Percentiles rank a stretch among this genome's conserved stretches.
Evolutionary conservation across 2,888 invertebrate genomes (phyloP).

Genomic region (Sphaerophoria taeniata): DNA sequence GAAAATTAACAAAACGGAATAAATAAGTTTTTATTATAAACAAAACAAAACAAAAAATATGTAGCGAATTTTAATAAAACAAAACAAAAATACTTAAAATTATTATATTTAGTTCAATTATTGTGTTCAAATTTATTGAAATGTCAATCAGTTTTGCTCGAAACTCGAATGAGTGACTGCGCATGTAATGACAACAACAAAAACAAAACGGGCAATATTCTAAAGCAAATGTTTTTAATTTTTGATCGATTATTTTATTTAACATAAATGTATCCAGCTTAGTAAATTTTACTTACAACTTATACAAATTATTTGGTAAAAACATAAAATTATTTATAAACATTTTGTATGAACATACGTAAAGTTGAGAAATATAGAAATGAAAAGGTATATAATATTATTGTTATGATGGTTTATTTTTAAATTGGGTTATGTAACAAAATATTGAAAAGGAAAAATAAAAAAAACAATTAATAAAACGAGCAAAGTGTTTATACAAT

Average conservation of each 20-base stretch:
- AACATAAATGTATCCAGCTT: conserved; percentile 16
- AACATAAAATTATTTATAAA: conserved; percentile 3
- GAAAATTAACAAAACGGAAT: neutral
- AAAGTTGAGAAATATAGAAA: conserved; percentile 47
- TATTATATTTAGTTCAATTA: neutral
- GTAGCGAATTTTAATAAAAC: neutral
- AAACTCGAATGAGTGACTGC: neutral
- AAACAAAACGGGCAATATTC: neutral
- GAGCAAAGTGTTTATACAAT: conserved; percentile 21
- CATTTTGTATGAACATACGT: conserved; percentile 55
- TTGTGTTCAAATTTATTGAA: conserved; percentile 2
- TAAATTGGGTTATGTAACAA: conserved; percentile 63
- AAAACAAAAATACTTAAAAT: neutral
- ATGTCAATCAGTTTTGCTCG: neutral
- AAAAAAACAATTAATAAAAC: conserved; percentile 46
- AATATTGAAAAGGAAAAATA: conserved; percentile 55
- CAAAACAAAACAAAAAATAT: neutral
- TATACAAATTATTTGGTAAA: conserved; percentile 23
- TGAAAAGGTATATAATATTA: conserved; percentile 20
- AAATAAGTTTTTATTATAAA: conserved; percentile 21
- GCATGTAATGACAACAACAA: neutral
- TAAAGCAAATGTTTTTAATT: neutral
- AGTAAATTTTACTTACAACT: conserved; percentile 5
- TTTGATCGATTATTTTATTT: neutral
- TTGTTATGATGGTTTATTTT: conserved; percentile 64